phyloP scores from a whole-genome alignment of 2,113 vertebrate genomes.

The Anas platyrhynchos region DNA sequence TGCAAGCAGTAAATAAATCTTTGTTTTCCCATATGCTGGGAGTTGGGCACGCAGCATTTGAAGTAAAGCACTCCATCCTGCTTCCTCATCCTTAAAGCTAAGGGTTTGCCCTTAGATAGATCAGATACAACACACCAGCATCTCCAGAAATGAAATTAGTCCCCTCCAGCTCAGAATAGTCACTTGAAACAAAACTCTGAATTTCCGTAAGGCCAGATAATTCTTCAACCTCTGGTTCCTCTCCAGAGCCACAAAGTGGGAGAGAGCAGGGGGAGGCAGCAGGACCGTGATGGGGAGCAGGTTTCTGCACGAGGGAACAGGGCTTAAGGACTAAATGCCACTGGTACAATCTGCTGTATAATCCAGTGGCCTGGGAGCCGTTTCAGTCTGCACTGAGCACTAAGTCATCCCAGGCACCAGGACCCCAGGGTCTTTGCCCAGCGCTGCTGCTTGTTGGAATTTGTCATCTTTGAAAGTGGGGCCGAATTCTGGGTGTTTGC shows the following conservation, averaged over 20 bases:
- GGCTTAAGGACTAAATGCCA: background rate
- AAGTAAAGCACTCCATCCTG: background rate
- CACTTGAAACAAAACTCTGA: background rate
- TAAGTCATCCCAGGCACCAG: background rate
- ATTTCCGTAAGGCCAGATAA: background rate
- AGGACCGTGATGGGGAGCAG: accelerated
- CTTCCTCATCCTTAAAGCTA: accelerated
- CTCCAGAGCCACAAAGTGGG: accelerated
- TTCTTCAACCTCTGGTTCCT: background rate
- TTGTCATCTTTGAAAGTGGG: background rate
- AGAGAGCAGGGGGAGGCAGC: background rate
- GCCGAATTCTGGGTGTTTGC: too few relatives aligned
- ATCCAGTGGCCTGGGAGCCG: background rate
- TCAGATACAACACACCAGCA: too few relatives aligned
- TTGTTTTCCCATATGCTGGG: background rate
- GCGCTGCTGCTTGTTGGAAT: background rate
- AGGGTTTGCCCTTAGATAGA: background rate
- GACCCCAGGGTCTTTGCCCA: background rate
- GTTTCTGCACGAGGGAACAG: background rate
- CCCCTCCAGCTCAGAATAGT: background rate
- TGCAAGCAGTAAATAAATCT: background rate
- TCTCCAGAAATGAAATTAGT: background rate
- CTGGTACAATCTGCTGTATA: background rate
- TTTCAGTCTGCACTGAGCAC: background rate
- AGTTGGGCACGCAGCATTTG: background rate